Percentiles rank a stretch among this genome's conserved stretches.
These are phyloP conservation scores for Tipula helvola DNA, from an alignment of 2,888 invertebrate species.

Conservation along the genomic window DNA sequence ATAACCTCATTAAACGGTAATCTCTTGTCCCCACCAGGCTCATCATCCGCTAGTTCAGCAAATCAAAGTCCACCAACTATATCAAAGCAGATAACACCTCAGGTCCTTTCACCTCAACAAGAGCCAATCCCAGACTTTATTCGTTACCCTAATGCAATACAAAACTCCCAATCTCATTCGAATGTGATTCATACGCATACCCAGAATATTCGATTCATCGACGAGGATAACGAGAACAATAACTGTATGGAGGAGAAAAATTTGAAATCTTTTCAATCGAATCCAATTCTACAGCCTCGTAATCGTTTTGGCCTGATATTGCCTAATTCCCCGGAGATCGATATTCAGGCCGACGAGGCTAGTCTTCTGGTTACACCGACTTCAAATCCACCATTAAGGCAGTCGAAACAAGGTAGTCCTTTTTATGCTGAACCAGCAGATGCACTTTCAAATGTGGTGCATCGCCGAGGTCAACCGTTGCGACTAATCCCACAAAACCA, in stretches of 20 bases:
- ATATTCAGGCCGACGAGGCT: slow-evolving; percentile 23
- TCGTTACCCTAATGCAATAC: not conserved
- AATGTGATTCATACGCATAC: not conserved
- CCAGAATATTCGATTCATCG: not conserved
- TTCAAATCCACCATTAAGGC: slow-evolving; percentile 22
- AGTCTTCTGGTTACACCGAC: slow-evolving; percentile 27
- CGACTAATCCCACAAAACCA: slow-evolving; percentile 37
- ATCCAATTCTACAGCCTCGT: slow-evolving; percentile 21
- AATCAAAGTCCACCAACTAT: slow-evolving; percentile 20
- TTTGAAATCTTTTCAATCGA: not conserved
- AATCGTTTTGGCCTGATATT: slow-evolving; percentile 28
- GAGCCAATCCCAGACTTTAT: not conserved
- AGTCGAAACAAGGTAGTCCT: slow-evolving; percentile 61
- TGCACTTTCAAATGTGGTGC: slow-evolving; percentile 38
- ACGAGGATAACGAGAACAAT: not conserved
- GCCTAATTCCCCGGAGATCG: slow-evolving; percentile 22
- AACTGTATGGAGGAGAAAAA: not conserved
- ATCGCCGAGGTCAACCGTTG: slow-evolving; percentile 29
- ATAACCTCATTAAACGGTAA: slow-evolving; percentile 44
- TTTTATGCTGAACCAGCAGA: slow-evolving; percentile 87
- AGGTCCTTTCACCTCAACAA: not conserved
- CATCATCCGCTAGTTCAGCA: slow-evolving; percentile 23
- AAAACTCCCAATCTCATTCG: not conserved
- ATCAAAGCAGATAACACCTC: not conserved
- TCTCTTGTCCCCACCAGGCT: slow-evolving; percentile 34